A percentile compares a stretch with the other conserved stretches of the same genome.
Evolutionary conservation across 2,797 vertebrate species (phyloP).

Genomic region (Pteronotus mesoamericanus): DNA sequence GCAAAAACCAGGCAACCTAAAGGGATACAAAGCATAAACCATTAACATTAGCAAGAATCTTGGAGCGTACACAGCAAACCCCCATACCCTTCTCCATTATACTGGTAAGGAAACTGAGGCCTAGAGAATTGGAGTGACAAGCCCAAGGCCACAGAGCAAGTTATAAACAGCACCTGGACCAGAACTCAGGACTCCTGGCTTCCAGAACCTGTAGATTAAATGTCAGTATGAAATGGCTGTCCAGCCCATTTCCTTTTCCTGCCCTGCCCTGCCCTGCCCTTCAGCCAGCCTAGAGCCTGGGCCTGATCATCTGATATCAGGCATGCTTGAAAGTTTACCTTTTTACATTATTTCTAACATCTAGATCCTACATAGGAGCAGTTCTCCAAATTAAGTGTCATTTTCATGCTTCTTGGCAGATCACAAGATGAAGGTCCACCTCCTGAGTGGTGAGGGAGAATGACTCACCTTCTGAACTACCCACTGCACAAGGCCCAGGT

Average conservation of each 20-base stretch:
- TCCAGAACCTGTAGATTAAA: neutral
- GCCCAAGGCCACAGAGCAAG: neutral
- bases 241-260: neutral
- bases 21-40: conserved; percentile 33
- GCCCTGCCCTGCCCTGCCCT: neutral
- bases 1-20: conserved; percentile 95
- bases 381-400: neutral
- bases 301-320: neutral
- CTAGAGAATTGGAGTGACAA: neutral
- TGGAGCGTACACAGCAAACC: neutral
- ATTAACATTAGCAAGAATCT: conserved; percentile 3
- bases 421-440: neutral
- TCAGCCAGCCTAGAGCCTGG: neutral
- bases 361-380: neutral
- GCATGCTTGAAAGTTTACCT: neutral
- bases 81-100: neutral
- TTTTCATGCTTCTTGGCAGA: neutral
- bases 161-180: neutral
- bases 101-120: neutral
- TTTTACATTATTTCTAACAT: neutral
- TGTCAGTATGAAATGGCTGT: neutral
- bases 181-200: neutral
- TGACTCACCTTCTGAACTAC: conserved; percentile 91
- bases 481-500: conserved; percentile 93
- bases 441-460: neutral